Conservation (phyloP, 2,113 vertebrate genomes). For the Ptyas mucosa region DNA sequence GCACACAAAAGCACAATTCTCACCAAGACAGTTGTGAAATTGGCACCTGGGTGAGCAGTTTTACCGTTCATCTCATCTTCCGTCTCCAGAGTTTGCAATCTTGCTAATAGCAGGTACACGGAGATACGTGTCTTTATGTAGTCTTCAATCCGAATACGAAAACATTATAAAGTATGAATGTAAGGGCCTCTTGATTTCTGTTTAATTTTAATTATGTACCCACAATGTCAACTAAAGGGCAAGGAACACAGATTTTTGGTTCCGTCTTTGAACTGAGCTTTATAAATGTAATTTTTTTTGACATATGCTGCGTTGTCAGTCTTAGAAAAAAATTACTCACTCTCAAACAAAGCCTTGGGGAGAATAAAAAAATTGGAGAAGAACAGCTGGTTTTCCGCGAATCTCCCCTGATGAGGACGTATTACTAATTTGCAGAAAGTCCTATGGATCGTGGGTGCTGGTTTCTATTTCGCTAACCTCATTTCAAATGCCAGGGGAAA, state of each 20-base stretch:
- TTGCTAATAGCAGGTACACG: background rate
- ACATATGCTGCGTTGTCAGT: conserved; percentile 59
- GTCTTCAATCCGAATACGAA: conserved; percentile 5
- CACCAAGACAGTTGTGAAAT: background rate
- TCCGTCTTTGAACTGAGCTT: conserved; percentile 60
- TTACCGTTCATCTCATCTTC: background rate
- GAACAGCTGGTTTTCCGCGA: conserved; percentile 62
- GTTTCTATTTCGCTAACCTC: conserved; percentile 18
- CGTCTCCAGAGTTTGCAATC: background rate
- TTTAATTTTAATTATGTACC: conserved; percentile 32
- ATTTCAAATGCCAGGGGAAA: conserved; percentile 10
- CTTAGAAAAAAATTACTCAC: conserved; percentile 43
- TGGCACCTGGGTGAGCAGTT: background rate
- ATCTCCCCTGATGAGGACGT: conserved; percentile 58
- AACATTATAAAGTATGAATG: conserved; percentile 2
- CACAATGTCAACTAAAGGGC: conserved; percentile 26
- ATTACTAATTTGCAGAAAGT: conserved; percentile 48
- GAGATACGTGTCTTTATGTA: background rate
- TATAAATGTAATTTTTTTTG: conserved; percentile 54
- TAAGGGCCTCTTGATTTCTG: conserved; percentile 24
- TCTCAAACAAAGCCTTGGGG: background rate
- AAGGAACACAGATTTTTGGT: conserved; percentile 62
- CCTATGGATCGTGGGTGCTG: conserved; percentile 20
- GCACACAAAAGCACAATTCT: background rate
- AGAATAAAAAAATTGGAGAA: conserved; percentile 54